Conservation (phyloP, 2,113 vertebrate genomes). For the Glareola pratincola region DNA sequence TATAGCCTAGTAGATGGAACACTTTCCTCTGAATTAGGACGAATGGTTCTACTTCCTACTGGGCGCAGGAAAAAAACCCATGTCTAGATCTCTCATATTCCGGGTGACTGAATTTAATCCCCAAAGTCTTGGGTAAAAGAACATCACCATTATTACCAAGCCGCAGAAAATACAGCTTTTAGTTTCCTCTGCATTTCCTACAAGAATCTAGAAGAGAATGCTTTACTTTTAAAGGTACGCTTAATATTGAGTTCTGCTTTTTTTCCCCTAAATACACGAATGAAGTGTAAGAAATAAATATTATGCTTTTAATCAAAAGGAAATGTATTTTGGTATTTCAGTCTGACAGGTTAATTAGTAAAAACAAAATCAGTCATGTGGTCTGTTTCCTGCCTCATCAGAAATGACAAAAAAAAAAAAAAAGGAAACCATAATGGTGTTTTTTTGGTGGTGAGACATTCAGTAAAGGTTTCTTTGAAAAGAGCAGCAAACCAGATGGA, state of each 20-base stretch:
- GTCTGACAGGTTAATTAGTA: background rate
- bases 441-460: background rate
- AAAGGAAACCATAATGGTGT: background rate
- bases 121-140: background rate
- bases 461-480: background rate
- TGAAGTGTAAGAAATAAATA: background rate
- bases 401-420: background rate
- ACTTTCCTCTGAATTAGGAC: background rate
- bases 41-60: background rate
- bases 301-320: background rate
- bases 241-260: background rate
- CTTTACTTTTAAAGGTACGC: background rate
- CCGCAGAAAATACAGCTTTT: background rate
- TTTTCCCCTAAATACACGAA: background rate
- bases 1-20: background rate
- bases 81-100: background rate
- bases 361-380: background rate
- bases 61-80: background rate
- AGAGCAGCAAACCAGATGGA: background rate
- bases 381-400: background rate
- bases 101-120: background rate
- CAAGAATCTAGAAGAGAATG: background rate
- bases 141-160: background rate
- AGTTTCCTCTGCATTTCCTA: background rate
- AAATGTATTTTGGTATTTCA: background rate